These are phyloP conservation scores for Trichomalopsis sarcophagae DNA, from an alignment of 1,140 invertebrate species.

Conservation along the genomic window DNA sequence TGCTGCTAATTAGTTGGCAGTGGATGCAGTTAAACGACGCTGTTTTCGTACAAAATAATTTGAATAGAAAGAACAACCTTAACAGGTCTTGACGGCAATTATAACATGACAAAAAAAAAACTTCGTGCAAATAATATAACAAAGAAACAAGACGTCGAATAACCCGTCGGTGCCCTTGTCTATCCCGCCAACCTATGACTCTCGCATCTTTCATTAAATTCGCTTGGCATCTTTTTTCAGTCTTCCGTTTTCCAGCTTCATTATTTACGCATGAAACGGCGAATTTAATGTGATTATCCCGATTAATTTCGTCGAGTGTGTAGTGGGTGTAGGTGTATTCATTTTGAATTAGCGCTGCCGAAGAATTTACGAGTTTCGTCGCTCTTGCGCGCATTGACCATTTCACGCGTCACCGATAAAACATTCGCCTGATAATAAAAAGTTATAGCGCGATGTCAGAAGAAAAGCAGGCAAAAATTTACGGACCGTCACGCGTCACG, in stretches of 20 bases:
- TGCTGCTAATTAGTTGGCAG: background rate
- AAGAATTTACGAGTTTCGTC: slow-evolving; percentile 50
- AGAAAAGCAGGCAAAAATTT: slow-evolving; percentile 48
- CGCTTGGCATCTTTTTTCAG: background rate
- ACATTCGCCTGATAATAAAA: slow-evolving; percentile 52
- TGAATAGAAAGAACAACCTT: too few relatives aligned
- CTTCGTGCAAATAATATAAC: slow-evolving; percentile 14
- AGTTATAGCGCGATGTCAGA: slow-evolving; percentile 51
- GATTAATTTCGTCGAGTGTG: slow-evolving; percentile 29
- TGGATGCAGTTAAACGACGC: too few relatives aligned
- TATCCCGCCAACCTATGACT: background rate
- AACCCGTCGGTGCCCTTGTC: slow-evolving; percentile 9
- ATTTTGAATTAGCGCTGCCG: slow-evolving; percentile 32
- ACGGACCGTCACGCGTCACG: slow-evolving; percentile 48
- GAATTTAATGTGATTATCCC: slow-evolving; percentile 38
- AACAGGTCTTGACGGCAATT: too few relatives aligned
- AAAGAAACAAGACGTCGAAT: slow-evolving; percentile 22
- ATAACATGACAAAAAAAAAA: background rate
- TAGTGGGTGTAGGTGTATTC: background rate
- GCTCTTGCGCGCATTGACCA: slow-evolving; percentile 48
- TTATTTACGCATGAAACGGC: slow-evolving; percentile 23
- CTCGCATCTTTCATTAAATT: slow-evolving; percentile 33
- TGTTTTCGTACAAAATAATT: too few relatives aligned
- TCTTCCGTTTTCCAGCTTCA: background rate
- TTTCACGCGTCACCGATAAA: slow-evolving; percentile 52